Conservation (phyloP, 2,888 invertebrate species). For the Azorinus chamasolen region DNA sequence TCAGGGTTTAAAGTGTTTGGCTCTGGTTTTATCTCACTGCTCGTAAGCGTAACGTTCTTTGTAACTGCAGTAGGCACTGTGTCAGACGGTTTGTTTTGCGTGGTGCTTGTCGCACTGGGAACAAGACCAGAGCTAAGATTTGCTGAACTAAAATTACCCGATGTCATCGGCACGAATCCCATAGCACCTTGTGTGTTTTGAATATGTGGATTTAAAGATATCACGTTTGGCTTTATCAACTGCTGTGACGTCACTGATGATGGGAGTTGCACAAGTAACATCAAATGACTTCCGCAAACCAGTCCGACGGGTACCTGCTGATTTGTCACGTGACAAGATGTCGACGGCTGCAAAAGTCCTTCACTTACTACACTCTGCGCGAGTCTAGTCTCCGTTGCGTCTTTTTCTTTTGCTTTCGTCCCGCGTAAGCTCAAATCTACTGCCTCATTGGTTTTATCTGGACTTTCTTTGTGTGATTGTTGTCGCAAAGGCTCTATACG, state of each 20-base stretch:
- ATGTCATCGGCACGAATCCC: no score
- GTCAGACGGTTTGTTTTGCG: no score
- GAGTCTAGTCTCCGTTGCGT: not conserved
- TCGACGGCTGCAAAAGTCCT: no score
- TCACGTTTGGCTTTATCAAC: not conserved
- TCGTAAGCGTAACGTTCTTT: not conserved
- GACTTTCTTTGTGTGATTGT: not conserved
- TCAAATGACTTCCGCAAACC: conserved; percentile 40
- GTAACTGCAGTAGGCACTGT: no score
- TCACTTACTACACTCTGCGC: not conserved
- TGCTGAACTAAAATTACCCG: no score
- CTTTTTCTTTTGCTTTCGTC: not conserved
- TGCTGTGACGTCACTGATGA: conserved; percentile 11
- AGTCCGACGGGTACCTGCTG: conserved; percentile 26
- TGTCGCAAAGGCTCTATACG: conserved; percentile 29
- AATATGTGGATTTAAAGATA: conserved; percentile 8
- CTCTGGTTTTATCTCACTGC: not conserved
- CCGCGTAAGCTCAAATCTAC: conserved; percentile 13
- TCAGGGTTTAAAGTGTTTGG: not conserved
- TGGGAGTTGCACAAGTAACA: conserved; percentile 45
- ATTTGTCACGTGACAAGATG: not conserved
- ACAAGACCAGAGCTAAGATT: no score
- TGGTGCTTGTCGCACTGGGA: no score
- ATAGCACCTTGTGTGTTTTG: not conserved
- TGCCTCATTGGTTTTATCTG: conserved; percentile 3